Evolutionary conservation across 2,797 vertebrate species (phyloP).

Genomic region (Bovichtus diacanthus): DNA sequence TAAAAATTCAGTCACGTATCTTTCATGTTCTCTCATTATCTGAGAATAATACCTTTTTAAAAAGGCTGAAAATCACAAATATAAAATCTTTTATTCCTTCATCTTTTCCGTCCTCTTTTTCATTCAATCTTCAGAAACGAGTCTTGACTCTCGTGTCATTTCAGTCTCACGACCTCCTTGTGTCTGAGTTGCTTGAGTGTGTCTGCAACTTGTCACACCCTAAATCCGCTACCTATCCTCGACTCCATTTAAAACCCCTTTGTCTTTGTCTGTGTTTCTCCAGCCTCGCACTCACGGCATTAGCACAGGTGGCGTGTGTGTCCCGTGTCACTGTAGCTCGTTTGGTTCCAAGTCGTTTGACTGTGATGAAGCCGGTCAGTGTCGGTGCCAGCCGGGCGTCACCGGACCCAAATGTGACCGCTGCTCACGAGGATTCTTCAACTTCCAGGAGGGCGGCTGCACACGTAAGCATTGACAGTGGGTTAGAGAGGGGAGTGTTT

Average conservation of each 20-base stretch:
- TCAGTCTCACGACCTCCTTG: background rate
- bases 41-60: background rate
- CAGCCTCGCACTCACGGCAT: slow-evolving; percentile 91
- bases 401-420: slow-evolving; percentile 93
- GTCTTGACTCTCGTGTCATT: background rate
- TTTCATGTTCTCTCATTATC: background rate
- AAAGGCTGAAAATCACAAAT: background rate
- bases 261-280: slow-evolving; percentile 45
- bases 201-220: background rate
- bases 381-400: slow-evolving; percentile 96
- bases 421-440: slow-evolving; percentile 92
- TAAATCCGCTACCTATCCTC: background rate
- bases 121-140: background rate
- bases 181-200: slow-evolving; percentile 8
- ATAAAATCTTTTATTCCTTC: background rate
- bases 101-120: background rate
- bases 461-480: slow-evolving; percentile 83
- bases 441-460: slow-evolving; percentile 97
- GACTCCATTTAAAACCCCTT: background rate
- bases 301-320: slow-evolving; percentile 85
- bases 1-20: background rate
- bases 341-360: slow-evolving; percentile 98
- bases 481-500: background rate
- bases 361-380: slow-evolving; percentile 92
- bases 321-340: slow-evolving; percentile 96